These are phyloP conservation scores for Amia ocellicauda DNA, from an alignment of 2,113 vertebrate species.

Conservation along the genomic window DNA sequence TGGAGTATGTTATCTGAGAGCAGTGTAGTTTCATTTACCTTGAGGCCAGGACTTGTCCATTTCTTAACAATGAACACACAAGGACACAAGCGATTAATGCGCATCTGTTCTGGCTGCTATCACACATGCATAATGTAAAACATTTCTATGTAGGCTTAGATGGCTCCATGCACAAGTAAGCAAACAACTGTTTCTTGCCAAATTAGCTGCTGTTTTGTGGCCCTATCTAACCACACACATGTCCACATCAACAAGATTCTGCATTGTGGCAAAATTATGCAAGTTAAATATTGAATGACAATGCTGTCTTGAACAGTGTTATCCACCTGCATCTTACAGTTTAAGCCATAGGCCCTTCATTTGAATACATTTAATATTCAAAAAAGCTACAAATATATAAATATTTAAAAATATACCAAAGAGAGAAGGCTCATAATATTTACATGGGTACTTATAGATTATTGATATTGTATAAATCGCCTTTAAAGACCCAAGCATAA, in stretches of 20 bases:
- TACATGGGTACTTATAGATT: no score
- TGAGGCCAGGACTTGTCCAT: conserved; percentile 20
- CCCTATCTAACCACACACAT: conserved; percentile 33
- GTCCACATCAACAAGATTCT: conserved; percentile 37
- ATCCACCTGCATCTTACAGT: no score
- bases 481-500: no score
- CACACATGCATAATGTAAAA: conserved; percentile 41
- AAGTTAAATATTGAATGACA: conserved; percentile 26
- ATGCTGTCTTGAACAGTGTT: background rate
- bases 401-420: no score
- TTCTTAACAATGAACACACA: conserved; percentile 34
- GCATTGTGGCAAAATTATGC: conserved; percentile 30
- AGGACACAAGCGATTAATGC: conserved; percentile 47
- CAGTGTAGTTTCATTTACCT: no score
- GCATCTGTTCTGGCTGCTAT: conserved; percentile 43
- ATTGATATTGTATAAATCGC: no score
- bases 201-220: conserved; percentile 26
- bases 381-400: no score
- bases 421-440: no score
- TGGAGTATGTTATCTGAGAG: no score
- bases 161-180: conserved; percentile 41
- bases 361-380: no score
- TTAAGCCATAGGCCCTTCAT: no score
- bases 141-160: conserved; percentile 41
- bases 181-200: conserved; percentile 38